These are phyloP conservation scores for Calidris pygmaea DNA, from an alignment of 2,113 vertebrate species.

Conservation along the genomic window DNA sequence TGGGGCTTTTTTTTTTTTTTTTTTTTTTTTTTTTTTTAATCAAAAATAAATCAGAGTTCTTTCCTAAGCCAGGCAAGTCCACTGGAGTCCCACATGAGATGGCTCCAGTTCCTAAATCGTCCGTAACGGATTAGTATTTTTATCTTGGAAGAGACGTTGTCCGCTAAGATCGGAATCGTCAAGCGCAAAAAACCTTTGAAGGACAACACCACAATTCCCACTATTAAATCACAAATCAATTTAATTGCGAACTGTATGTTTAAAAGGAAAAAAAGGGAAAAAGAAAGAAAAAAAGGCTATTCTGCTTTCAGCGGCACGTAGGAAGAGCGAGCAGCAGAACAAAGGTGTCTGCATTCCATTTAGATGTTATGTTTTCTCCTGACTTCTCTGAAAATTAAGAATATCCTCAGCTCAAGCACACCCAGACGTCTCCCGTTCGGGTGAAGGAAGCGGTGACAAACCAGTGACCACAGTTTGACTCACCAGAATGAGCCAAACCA, in stretches of 20 bases:
- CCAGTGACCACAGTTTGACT: neutral
- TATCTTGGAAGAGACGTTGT: neutral
- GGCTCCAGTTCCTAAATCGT: neutral
- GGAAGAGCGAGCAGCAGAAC: neutral
- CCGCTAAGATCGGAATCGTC: neutral
- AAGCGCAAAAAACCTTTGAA: slow-evolving; percentile 36
- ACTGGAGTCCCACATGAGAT: neutral
- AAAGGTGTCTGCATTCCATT: slow-evolving; percentile 10
- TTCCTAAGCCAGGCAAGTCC: neutral
- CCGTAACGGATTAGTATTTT: neutral
- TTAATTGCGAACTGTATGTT: neutral
- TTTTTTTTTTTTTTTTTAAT: too few species aligned
- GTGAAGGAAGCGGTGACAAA: neutral
- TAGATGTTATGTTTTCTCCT: neutral
- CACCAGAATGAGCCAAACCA: neutral
- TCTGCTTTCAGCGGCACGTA: neutral
- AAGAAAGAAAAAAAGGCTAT: neutral
- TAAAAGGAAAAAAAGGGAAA: neutral
- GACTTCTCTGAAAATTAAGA: neutral
- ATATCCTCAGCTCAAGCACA: neutral
- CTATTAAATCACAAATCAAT: slow-evolving; percentile 29
- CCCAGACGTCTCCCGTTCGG: fast-evolving
- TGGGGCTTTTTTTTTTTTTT: neutral
- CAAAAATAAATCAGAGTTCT: neutral
- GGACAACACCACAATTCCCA: neutral